Evolutionary conservation across 2,888 invertebrate genomes (phyloP).

Genomic region (Tholera decimalis): DNA sequence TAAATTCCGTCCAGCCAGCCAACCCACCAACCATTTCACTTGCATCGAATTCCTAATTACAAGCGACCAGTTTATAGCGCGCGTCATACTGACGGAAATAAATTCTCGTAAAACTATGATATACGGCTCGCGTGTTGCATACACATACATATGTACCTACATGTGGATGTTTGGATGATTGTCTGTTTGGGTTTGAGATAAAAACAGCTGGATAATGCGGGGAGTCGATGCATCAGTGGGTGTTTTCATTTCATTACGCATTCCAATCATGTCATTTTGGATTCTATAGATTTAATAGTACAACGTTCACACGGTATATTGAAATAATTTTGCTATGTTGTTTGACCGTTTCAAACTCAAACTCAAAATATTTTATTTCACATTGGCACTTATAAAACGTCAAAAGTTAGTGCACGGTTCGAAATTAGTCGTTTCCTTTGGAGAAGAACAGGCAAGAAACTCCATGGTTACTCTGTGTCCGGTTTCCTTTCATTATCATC

Average conservation of each 20-base stretch:
- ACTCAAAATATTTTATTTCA: too few relatives aligned
- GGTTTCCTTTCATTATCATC: too few relatives aligned
- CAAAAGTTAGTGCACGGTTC: too few relatives aligned
- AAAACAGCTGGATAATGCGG: slow-evolving; percentile 31
- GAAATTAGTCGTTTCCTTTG: too few relatives aligned
- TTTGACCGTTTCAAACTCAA: too few relatives aligned
- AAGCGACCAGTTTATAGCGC: slow-evolving; percentile 29
- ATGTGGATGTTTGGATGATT: not conserved
- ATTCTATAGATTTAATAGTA: slow-evolving; percentile 1
- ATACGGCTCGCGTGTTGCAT: slow-evolving; percentile 19
- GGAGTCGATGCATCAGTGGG: slow-evolving; percentile 13
- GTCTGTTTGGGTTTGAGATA: not conserved
- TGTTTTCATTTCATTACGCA: slow-evolving; percentile 25
- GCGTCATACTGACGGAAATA: slow-evolving; percentile 48
- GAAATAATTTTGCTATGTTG: not conserved
- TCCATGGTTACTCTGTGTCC: too few relatives aligned
- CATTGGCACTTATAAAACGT: too few relatives aligned
- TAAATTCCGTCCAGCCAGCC: not conserved
- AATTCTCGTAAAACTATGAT: slow-evolving; percentile 52
- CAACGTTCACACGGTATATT: not conserved
- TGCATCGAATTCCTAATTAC: slow-evolving; percentile 43
- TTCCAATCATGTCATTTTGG: not conserved
- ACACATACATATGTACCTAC: not conserved
- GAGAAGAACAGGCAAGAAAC: too few relatives aligned
- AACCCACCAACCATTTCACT: slow-evolving; percentile 24